These are phyloP conservation scores for Amia ocellicauda DNA, from an alignment of 2,113 vertebrate genomes.

Conservation along the genomic window DNA sequence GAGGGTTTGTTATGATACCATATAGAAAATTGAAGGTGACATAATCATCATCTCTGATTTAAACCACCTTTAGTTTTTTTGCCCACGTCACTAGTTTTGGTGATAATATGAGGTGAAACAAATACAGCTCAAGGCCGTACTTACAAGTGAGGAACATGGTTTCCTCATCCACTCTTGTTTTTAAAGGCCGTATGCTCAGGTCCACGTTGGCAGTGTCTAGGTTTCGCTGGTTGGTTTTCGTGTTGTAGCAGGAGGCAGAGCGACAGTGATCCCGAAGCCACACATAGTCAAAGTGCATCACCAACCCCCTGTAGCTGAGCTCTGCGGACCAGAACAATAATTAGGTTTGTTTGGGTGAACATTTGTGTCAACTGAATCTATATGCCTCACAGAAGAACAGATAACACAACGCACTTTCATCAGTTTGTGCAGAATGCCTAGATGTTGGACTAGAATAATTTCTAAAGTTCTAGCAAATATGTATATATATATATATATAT, in stretches of 20 bases:
- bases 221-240: constrained; percentile 80
- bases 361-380: not conserved
- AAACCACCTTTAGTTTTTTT: too few relatives aligned
- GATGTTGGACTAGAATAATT: not conserved
- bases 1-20: too few relatives aligned
- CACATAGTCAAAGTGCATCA: constrained; percentile 80
- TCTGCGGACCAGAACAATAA: constrained; percentile 56
- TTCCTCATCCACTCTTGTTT: constrained; percentile 60
- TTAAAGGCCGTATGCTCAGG: constrained; percentile 72
- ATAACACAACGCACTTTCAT: too few relatives aligned
- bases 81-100: too few relatives aligned
- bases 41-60: too few relatives aligned
- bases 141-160: constrained; percentile 82
- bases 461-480: not conserved
- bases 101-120: too few relatives aligned
- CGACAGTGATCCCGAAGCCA: constrained; percentile 93
- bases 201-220: constrained; percentile 82
- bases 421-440: too few relatives aligned
- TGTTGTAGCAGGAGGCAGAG: constrained; percentile 77
- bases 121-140: too few relatives aligned
- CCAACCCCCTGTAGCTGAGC: constrained; percentile 53
- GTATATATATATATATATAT: not conserved
- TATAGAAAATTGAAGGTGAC: too few relatives aligned
- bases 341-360: too few relatives aligned
- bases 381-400: not conserved